These are phyloP conservation scores for Notarius lentiginosus DNA, from an alignment of 2,113 vertebrate species.

Conservation along the genomic window DNA sequence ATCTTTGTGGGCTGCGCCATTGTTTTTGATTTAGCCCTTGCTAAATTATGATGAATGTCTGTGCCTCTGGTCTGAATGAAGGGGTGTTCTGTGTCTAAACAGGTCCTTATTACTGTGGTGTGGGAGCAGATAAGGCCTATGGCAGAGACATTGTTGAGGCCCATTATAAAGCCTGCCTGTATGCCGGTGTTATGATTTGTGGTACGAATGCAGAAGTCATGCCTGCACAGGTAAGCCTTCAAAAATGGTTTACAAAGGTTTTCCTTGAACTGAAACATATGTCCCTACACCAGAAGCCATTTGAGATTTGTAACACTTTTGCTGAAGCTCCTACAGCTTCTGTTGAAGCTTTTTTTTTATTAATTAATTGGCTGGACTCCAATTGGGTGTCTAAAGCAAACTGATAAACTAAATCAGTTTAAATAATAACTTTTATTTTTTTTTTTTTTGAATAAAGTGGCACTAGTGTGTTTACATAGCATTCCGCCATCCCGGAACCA, in stretches of 20 bases:
- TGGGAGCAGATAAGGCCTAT: constrained; percentile 93
- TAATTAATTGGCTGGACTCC: too few species aligned
- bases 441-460: too few species aligned
- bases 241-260: neutral
- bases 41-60: neutral
- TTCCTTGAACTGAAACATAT: too few species aligned
- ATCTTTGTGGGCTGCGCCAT: neutral
- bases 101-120: constrained; percentile 84
- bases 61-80: neutral
- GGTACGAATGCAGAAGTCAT: constrained; percentile 96
- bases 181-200: constrained; percentile 87
- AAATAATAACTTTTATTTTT: too few species aligned
- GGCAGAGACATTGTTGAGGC: constrained; percentile 91
- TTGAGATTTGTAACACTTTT: too few species aligned
- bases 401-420: too few species aligned
- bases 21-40: neutral
- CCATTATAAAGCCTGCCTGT: constrained; percentile 91
- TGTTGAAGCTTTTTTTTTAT: too few species aligned
- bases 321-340: too few species aligned
- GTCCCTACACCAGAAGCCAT: too few species aligned
- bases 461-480: too few species aligned
- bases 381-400: neutral
- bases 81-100: constrained; percentile 4
- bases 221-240: constrained; percentile 83
- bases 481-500: too few species aligned